Evolutionary conservation across 2,113 vertebrate genomes (phyloP).

Genomic region (Malurus melanocephalus): DNA sequence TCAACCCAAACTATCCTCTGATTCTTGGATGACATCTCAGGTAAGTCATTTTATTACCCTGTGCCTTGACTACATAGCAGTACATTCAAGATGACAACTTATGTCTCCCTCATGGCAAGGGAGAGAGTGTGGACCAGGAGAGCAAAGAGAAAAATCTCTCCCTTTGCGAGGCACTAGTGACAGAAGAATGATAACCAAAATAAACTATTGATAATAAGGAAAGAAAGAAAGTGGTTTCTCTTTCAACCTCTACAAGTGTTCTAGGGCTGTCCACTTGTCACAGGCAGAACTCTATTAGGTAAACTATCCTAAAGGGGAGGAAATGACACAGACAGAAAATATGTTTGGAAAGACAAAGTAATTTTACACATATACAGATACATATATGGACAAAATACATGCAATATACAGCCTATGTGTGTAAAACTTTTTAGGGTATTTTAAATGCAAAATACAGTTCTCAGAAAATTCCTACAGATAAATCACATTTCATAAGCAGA

Average conservation of each 20-base stretch:
- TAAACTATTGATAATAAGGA: background rate
- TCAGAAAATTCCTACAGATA: background rate
- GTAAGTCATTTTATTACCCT: background rate
- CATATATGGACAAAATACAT: background rate
- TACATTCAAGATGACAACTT: background rate
- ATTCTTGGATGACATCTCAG: background rate
- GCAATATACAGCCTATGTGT: background rate
- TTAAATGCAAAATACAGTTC: conserved; percentile 17
- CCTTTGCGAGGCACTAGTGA: background rate
- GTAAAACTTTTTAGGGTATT: conserved; percentile 8
- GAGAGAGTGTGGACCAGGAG: background rate
- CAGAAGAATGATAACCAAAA: background rate
- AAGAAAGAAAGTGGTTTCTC: background rate
- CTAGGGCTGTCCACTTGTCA: background rate
- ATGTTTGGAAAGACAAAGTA: conserved; percentile 49
- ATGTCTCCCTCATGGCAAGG: background rate
- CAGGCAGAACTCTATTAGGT: background rate
- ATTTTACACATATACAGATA: background rate
- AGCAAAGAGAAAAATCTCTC: background rate
- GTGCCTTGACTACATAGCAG: background rate
- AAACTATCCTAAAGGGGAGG: background rate
- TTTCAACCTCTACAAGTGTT: background rate
- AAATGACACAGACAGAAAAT: conserved; percentile 13
- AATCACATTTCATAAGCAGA: background rate
- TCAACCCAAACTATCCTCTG: background rate